A percentile compares a stretch with the other conserved stretches of the same genome.
phyloP scores from a whole-genome alignment of 2,888 invertebrate species.

The Ophonus ardosiacus region DNA sequence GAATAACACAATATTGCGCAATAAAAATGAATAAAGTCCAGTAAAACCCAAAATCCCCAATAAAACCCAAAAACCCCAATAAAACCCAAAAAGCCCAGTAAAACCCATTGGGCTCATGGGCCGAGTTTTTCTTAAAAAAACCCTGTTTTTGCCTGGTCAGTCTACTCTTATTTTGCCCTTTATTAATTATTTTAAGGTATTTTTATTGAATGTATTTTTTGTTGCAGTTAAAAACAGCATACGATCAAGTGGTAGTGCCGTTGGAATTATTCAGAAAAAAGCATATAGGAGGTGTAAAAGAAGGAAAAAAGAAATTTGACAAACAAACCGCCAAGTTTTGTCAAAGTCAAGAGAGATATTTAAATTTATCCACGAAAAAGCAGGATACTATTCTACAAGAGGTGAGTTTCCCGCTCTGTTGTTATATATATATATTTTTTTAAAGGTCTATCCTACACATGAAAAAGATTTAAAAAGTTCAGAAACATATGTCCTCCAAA shows the following conservation, averaged over 20 bases:
- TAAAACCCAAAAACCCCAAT: no score
- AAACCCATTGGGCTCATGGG: no score
- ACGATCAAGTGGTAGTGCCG: slow-evolving; percentile 95
- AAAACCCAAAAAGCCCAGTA: no score
- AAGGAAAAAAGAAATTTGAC: slow-evolving; percentile 97
- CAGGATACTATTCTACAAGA: slow-evolving; percentile 94
- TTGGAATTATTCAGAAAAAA: slow-evolving; percentile 96
- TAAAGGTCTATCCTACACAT: not conserved
- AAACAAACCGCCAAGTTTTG: slow-evolving; percentile 99
- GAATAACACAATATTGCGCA: no score
- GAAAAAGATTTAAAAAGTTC: not conserved
- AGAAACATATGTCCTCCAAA: no score
- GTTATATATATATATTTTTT: no score
- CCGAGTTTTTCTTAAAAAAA: no score
- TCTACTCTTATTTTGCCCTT: no score
- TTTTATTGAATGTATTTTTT: slow-evolving; percentile 61
- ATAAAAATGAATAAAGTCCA: no score
- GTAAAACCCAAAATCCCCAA: no score
- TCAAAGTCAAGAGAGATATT: slow-evolving; percentile 95
- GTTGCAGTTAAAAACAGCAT: slow-evolving; percentile 92
- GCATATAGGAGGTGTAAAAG: slow-evolving; percentile 96
- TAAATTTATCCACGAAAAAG: slow-evolving; percentile 94
- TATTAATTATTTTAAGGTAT: not conserved
- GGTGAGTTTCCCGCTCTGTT: slow-evolving; percentile 76
- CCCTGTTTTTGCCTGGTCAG: no score